Conservation (phyloP, 2,797 vertebrate species). For the Notolepis coatsorum region DNA sequence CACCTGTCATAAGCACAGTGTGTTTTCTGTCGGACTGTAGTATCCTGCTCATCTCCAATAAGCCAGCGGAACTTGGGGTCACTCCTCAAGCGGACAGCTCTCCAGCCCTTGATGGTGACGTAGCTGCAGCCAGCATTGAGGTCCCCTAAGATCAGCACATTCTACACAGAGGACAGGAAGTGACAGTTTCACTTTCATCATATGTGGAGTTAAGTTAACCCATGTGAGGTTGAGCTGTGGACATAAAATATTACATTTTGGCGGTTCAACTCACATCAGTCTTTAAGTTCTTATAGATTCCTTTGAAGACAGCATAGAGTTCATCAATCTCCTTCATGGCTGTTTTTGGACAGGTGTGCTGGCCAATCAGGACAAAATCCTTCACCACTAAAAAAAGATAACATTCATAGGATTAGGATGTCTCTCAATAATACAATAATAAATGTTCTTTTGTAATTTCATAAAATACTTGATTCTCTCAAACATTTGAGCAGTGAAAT, state of each 20-base stretch:
- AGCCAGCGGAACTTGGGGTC: slow-evolving; percentile 84
- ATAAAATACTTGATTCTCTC: too few species aligned
- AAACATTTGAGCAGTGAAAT: background rate
- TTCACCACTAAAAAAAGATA: slow-evolving; percentile 79
- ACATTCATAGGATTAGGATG: too few species aligned
- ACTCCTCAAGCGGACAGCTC: slow-evolving; percentile 71
- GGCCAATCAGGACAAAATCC: slow-evolving; percentile 84
- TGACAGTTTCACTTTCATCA: background rate
- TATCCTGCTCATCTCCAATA: slow-evolving; percentile 85
- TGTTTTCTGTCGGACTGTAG: slow-evolving; percentile 83
- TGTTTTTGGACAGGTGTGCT: slow-evolving; percentile 83
- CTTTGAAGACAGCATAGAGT: slow-evolving; percentile 80
- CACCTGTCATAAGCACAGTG: slow-evolving; percentile 89
- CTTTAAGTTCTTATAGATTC: slow-evolving; percentile 79
- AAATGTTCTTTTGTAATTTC: too few species aligned
- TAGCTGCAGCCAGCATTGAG: slow-evolving; percentile 87
- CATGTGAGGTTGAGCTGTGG: background rate
- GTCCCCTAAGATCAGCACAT: slow-evolving; percentile 87
- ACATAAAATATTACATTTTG: background rate
- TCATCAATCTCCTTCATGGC: slow-evolving; percentile 85
- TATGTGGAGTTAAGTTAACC: background rate
- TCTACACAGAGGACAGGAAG: slow-evolving; percentile 64
- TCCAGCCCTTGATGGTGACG: slow-evolving; percentile 81
- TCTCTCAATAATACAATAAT: too few species aligned
- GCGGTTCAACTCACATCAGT: slow-evolving; percentile 70